Conservation (phyloP, 2,888 invertebrate genomes). For the Kryphioiulus occultus region DNA sequence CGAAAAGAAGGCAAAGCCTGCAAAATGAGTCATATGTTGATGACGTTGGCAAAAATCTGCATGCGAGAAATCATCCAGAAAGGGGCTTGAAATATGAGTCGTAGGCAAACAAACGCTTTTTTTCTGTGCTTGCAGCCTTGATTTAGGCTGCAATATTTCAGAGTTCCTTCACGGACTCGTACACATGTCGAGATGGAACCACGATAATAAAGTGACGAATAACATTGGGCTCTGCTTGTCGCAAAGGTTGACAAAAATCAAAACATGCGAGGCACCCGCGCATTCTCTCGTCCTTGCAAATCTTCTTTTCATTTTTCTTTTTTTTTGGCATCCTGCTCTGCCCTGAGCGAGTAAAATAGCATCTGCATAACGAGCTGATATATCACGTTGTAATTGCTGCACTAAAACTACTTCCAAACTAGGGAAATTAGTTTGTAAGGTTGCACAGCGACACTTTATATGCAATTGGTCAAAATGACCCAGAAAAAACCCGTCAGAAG, state of each 20-base stretch:
- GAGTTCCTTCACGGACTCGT: slow-evolving; percentile 41
- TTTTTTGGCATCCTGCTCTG: neutral
- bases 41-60: slow-evolving; percentile 27
- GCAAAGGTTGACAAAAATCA: neutral
- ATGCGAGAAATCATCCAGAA: neutral
- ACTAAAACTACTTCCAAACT: neutral
- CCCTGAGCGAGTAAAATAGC: neutral
- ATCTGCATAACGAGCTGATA: neutral
- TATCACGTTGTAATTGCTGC: neutral
- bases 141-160: slow-evolving; percentile 41
- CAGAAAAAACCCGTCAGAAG: no score
- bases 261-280: neutral
- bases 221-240: neutral
- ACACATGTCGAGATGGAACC: slow-evolving; percentile 42
- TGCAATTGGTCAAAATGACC: no score
- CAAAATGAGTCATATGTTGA: neutral
- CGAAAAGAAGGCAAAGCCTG: no score
- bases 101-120: neutral
- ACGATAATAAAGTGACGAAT: slow-evolving; percentile 40
- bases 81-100: neutral
- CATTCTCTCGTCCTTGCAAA: neutral
- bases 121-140: neutral
- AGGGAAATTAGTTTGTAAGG: neutral
- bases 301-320: neutral
- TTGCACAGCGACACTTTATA: neutral